Conservation (phyloP, 2,113 vertebrate species). For the Halichoerus grypus region DNA sequence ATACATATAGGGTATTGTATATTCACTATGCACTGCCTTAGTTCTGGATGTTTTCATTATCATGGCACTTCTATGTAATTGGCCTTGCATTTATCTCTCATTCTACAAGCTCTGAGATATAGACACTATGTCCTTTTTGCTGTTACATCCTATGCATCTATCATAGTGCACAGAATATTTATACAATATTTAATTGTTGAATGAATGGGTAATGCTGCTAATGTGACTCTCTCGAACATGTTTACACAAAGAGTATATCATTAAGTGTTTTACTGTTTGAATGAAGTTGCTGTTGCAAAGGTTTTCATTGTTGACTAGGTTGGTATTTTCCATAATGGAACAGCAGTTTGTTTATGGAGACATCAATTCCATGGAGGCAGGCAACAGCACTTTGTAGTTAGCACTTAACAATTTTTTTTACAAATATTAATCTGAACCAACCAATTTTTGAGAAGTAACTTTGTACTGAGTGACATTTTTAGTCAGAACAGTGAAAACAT, state of each 20-base stretch:
- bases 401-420: slow-evolving; percentile 11
- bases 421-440: not conserved
- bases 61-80: not conserved
- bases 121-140: not conserved
- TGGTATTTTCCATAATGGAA: not conserved
- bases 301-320: not conserved
- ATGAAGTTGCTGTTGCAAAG: not conserved
- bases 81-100: not conserved
- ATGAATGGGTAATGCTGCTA: not conserved
- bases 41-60: not conserved
- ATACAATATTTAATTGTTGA: not conserved
- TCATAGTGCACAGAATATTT: not conserved
- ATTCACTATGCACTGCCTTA: not conserved
- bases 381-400: not conserved
- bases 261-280: not conserved
- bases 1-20: not conserved
- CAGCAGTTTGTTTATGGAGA: not conserved
- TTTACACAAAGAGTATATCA: not conserved
- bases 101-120: not conserved
- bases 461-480: not conserved
- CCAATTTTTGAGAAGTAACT: slow-evolving; percentile 15
- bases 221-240: not conserved
- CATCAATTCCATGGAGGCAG: not conserved
- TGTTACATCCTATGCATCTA: not conserved
- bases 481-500: slow-evolving; percentile 14